These are phyloP conservation scores for Campoplex nolae DNA, from an alignment of 2,888 invertebrate genomes.

Conservation along the genomic window DNA sequence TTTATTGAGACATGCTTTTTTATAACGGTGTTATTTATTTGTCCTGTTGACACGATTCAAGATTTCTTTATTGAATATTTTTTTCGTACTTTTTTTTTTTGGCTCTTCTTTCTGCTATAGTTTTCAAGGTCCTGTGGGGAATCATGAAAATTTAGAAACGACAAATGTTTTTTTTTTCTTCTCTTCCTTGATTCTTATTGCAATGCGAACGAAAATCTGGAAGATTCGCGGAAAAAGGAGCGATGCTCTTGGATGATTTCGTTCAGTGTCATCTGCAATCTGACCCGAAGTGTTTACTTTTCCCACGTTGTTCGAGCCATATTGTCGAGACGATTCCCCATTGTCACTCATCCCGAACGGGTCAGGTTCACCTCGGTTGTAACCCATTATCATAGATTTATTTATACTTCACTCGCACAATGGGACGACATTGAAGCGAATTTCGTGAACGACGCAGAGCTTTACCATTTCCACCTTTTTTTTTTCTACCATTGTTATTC, in stretches of 20 bases:
- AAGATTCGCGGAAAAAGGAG: constrained; percentile 56
- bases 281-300: constrained; percentile 66
- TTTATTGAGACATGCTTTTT: not conserved
- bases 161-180: not conserved
- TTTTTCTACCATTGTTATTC: not conserved
- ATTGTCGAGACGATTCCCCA: constrained; percentile 50
- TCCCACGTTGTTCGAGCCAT: constrained; percentile 17
- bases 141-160: not conserved
- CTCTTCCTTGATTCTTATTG: not conserved
- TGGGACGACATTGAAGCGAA: constrained; percentile 25
- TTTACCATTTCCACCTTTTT: constrained; percentile 2
- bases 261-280: constrained; percentile 69
- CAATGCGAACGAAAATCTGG: constrained; percentile 42
- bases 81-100: not conserved
- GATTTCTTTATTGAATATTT: not conserved
- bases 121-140: not conserved
- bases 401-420: constrained; percentile 50
- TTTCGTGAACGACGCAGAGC: constrained; percentile 35
- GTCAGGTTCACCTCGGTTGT: constrained; percentile 63
- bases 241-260: constrained; percentile 46
- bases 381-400: constrained; percentile 52
- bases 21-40: not conserved
- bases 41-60: not conserved
- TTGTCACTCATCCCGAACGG: constrained; percentile 49
- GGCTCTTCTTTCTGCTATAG: not conserved